Base-by-base conservation (phyloP, 2,113 vertebrate species). In the Prionailurus bengalensis region DNA sequence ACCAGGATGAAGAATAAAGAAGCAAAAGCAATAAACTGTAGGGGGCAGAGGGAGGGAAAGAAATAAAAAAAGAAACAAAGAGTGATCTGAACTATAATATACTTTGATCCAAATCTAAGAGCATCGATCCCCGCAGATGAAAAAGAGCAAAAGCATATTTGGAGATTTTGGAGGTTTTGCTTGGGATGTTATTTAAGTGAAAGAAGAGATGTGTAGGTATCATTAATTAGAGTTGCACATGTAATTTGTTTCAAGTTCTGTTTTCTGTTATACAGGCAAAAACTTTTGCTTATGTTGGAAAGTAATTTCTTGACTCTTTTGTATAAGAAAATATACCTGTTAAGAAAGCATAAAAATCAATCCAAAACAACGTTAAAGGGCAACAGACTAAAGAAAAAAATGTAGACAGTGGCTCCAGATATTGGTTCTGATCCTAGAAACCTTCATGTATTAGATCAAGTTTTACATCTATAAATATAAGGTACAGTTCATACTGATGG, bases 1-100 rank as follows among this genome's bases (percentile, higher is more conserved):
- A 99, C 99, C 98, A 99, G 98, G 98, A 99, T 99, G 99, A 99
- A 99, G 99, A 99, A 99, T 98, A 99, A 98, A 86, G 99, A 99
- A 80, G 99, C 99, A 95, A 99, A 99, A 97, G 99, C 99, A 89
- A 99, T 99, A 97, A 99, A 99, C 99, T 99, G 99, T 58, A 98
- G 98, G 66, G 90, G 58, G 58, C 98, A 63, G 90, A 21, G 58
- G 3, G 2, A 17, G 45, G 91, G 98, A 97, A 94, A 97, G 96
- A 97, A 96, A 97, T n/a, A 95, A 90, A 81, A 83, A 98, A 83
- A 97, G 15, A 48, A 97, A 21, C 33, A 97, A 42, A 85, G 21
- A 84, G 25, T 97, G 79, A 98, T 92, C 42, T 86, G 51, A 95
- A 79, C 33, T 53, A 82, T 36, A 55, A 70, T 76, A 98, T 63